Base-by-base conservation (phyloP, 2,113 vertebrate genomes). In the Gulo gulo region DNA sequence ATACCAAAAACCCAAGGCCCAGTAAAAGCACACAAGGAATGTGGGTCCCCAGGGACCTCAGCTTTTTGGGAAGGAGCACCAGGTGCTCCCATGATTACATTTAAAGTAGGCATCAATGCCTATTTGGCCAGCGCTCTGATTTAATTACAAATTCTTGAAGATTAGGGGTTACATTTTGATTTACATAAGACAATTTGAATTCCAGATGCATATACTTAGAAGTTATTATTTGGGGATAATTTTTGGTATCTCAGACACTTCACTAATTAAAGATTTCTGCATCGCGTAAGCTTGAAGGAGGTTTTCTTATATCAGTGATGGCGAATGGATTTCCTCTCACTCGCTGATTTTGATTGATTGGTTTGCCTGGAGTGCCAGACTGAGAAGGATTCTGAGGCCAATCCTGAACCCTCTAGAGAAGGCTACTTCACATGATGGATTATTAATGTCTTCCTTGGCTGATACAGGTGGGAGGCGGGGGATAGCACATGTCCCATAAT, bases 81-180 rank as follows among this genome's bases (percentile, higher is more conserved):
- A 61, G 47, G 65, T 74, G 31, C 47, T 76, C 83, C 36, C 57
- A 69, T 45, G 12, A 78, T 96, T 86, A 92, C 47, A 65, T 80
- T 57, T 45, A 86, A 92, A 92, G 42, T 73, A 95, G 76, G 71
- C 34, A 84, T 36, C 57, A 94, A 47, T 74, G 45, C 24, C 59
- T 95, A 20, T 84, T 97, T 94, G 76, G 26, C 6, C 42, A 88
- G 52, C 36, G 26, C 36, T 88, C 88, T 95, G 94, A 90, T 94
- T 97, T 97, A 95, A 83, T 94, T 93, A 92, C 47, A 94, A 61
- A 95, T 95, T 96, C 45, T 94, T 95, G 73, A 63, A 94, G 69
- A 87, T 95, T 88, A 84, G 81, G 63, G 36, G 61, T 92, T 97
- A 63, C 59, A 74, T 80, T 95, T 86, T 80, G 26, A 92, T 52